A percentile compares a stretch with the other conserved stretches of the same genome.
Conservation (phyloP, 2,113 vertebrate genomes). For the Eolophus roseicapilla region DNA sequence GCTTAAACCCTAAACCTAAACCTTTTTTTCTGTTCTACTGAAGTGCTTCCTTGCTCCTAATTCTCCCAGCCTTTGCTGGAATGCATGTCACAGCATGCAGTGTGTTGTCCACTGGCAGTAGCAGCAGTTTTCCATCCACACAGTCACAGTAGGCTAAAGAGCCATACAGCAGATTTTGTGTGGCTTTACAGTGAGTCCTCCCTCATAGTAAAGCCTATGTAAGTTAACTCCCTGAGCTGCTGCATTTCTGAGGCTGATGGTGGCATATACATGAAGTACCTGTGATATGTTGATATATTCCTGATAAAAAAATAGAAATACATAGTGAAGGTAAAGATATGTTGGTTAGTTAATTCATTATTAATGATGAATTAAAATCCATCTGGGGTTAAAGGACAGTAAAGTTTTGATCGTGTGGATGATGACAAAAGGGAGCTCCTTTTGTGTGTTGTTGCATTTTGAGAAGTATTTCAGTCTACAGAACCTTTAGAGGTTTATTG, state of each 20-base stretch:
- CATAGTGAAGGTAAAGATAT: background rate
- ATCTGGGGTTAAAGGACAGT: background rate
- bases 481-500: background rate
- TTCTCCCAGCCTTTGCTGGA: background rate
- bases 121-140: background rate
- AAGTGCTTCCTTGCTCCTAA: background rate
- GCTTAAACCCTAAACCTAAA: background rate
- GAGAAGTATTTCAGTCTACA: background rate
- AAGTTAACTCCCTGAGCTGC: background rate
- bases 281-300: background rate
- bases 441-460: background rate
- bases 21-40: background rate
- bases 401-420: background rate
- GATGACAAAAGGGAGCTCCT: background rate
- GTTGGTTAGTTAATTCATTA: background rate
- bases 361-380: background rate
- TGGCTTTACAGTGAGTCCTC: background rate
- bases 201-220: background rate
- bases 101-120: background rate
- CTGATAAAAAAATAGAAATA: background rate
- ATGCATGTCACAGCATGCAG: background rate
- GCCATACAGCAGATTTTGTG: background rate
- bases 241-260: background rate
- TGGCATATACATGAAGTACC: background rate
- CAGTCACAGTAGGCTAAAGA: background rate